Base-by-base conservation (phyloP, 2,888 invertebrate species). In the Torymus auratus region DNA sequence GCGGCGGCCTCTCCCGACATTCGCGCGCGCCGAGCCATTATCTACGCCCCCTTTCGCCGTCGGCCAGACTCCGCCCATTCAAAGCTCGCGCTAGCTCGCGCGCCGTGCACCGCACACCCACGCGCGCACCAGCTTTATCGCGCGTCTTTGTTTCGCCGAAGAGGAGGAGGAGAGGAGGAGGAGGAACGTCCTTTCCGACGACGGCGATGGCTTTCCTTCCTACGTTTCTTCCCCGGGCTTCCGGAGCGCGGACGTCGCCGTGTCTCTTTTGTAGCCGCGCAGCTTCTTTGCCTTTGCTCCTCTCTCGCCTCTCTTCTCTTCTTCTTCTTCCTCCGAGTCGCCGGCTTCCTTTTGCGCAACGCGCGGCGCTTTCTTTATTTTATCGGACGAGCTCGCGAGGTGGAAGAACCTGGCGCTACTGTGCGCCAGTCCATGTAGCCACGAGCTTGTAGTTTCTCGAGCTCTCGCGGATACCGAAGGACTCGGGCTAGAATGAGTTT, bases 31-130 rank as follows among this genome's bases (percentile, higher is more conserved):
- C 68, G 28, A 52, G 67, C 68, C 23, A 58, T 70, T 71, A 65
- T 71, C 65, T 77, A 77, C 77, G 77, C 77, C 78, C 77, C 78
- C 78, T 71, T 82, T 82, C 77, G 70, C 77, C 80, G 79, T 78
- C 74, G 79, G 77, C 79, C 70, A 70, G 73, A 72, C 83, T 77
- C 80, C 79, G 76, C 72, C 78, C 75, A 68, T 41, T 41, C 41
- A 41, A 41, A 41, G 41, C 41, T 41, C 41, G 41, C 41, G 41
- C 41, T 7, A 41, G 41, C 41, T 41, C 41, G 41, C 41, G 41
- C 41, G 41, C 41, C 1, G 41, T n/a, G n/a, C n/a, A n/a, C 53
- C 13, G 50, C 55, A 13, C 62, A 69, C 68, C 68, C 60, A 69
- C 64, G 68, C 74, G 56, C 3, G 17, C 11, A 13, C 17, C 50